These are phyloP conservation scores for Apocrypta bakeri DNA, from an alignment of 1,140 invertebrate genomes.

Conservation along the genomic window DNA sequence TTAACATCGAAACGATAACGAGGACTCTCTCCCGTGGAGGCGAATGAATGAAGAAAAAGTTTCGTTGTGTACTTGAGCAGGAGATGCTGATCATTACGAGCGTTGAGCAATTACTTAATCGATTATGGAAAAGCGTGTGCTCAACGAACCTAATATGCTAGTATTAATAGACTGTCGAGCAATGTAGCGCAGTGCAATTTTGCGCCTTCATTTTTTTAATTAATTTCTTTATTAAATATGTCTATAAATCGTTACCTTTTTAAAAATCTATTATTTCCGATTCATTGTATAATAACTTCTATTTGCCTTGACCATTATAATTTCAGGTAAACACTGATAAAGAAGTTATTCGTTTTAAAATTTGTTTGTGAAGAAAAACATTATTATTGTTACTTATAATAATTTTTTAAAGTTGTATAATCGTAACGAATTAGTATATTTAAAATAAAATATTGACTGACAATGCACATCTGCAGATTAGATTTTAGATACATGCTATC, in stretches of 20 bases:
- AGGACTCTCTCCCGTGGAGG: too few relatives aligned
- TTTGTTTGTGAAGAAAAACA: too few relatives aligned
- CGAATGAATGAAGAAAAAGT: not conserved
- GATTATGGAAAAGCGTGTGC: constrained; percentile 2
- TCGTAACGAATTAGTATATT: too few relatives aligned
- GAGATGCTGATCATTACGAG: not conserved
- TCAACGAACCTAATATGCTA: not conserved
- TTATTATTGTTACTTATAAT: too few relatives aligned
- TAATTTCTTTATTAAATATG: constrained; percentile 34
- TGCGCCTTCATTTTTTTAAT: not conserved
- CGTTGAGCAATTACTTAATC: constrained; percentile 22
- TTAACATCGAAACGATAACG: not conserved
- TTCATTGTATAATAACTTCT: too few relatives aligned
- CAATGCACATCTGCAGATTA: too few relatives aligned
- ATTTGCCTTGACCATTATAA: too few relatives aligned
- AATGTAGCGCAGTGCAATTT: not conserved
- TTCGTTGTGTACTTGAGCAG: constrained; percentile 16
- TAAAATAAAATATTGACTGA: too few relatives aligned
- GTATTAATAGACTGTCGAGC: not conserved
- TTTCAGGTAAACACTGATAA: too few relatives aligned
- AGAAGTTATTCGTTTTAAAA: too few relatives aligned
- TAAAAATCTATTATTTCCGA: not conserved
- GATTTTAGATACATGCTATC: too few relatives aligned
- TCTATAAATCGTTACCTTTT: constrained; percentile 21
- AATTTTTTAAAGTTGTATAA: too few relatives aligned